Evolutionary conservation across 2,113 vertebrate genomes (phyloP), one percentile per base, ranked within the genome.

Genomic region (Pangasianodon hypophthalmus): DNA sequence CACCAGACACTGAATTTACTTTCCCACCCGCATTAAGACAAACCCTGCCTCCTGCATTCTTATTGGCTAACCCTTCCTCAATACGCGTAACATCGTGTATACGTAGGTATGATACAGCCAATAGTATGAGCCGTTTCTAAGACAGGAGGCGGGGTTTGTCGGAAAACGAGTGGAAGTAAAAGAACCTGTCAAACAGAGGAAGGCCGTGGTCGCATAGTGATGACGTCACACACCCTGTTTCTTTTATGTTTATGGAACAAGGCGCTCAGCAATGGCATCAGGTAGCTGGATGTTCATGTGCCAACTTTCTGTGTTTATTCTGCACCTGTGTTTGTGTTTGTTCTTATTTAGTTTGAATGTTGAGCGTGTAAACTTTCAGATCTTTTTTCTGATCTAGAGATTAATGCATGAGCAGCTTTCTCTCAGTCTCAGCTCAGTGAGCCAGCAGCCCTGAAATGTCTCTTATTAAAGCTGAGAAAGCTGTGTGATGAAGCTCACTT

Each of bases 231-330:
- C 6, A 64, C 48, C 4, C 29, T 11, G 18, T 19, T 83, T 56
- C 7, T 21, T 83, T 37, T 56, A 56, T 41, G 52, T 56, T 37
- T 56, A 56, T 41, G 52, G 80, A 19, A 41, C 7, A 41, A 54
- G 37, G n/a, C 86, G 56, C 50, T 11, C 48, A 26, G 52, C 44
- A 16, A 92, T 92, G 91, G 87, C 88, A 7, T 89, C 91, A 87
- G 91, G 91, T 92, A 82, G 11, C 29, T 10, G 37, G 32, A 69
- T 10, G 41, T 0, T 86, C 18, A 0, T 83, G 14, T 58, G 3
- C 6, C 54, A 83, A 41, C 29, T 21, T 56, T 56, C 13, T 3
- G 0, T 52, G 62, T 86, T 69, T 48, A 67, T 86, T 46, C 13
- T 44, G 37, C 9, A 56, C 37, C 1, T 18, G 37, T 48, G 60